These are phyloP conservation scores for Amazona vittata DNA, from an alignment of 2,113 vertebrate genomes.

Conservation along the genomic window DNA sequence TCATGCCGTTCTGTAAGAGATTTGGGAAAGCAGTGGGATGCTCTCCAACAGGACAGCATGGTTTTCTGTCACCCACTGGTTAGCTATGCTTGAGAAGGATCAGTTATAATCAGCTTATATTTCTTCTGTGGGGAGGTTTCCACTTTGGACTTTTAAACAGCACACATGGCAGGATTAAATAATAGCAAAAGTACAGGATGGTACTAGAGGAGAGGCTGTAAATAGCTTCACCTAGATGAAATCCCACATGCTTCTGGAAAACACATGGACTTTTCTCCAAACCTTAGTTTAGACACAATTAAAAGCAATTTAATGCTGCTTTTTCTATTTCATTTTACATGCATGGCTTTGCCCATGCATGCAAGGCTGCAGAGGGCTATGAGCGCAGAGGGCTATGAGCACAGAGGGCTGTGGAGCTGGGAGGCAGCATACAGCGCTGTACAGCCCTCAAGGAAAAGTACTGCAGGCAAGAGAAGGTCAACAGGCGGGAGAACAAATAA, in stretches of 20 bases:
- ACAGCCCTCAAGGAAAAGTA: neutral
- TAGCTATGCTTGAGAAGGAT: neutral
- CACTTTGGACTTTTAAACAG: neutral
- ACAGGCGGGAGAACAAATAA: neutral
- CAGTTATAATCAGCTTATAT: neutral
- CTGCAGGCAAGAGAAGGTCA: neutral
- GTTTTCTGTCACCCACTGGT: neutral
- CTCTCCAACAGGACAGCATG: neutral
- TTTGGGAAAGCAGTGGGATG: neutral
- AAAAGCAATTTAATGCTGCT: neutral
- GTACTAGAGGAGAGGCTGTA: neutral
- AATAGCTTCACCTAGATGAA: neutral
- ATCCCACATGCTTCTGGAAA: neutral
- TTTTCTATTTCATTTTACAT: neutral
- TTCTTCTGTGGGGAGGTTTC: neutral
- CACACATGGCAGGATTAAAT: neutral
- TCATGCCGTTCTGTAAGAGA: rapidly evolving
- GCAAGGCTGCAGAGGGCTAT: neutral
- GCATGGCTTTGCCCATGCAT: rapidly evolving
- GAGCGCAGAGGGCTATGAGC: neutral
- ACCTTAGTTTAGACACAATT: neutral
- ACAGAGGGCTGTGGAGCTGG: neutral
- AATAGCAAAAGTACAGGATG: neutral
- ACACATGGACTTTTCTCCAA: neutral
- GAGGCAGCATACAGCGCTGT: neutral